phyloP scores from a whole-genome alignment of 2,113 vertebrate genomes.

The Gymnobelideus leadbeateri region DNA sequence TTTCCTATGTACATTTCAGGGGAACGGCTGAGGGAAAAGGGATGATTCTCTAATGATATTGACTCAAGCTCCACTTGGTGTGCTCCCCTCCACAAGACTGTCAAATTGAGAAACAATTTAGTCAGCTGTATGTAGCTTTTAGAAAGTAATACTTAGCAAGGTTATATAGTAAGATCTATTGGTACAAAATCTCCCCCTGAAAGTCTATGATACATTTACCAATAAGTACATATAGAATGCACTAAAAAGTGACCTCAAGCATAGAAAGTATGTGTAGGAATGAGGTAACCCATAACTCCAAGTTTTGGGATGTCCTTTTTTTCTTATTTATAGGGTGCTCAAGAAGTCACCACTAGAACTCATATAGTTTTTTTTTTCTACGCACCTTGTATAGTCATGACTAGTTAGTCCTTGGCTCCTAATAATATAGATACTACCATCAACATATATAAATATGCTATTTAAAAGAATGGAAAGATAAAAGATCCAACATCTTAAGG shows the following conservation, averaged over 20 bases:
- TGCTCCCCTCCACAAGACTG: neutral
- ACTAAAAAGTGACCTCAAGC: neutral
- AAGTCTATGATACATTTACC: neutral
- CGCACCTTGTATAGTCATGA: neutral
- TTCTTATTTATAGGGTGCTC: neutral
- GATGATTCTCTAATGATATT: neutral
- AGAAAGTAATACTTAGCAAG: neutral
- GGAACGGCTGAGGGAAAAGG: neutral
- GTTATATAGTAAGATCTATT: neutral
- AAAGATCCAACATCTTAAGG: neutral
- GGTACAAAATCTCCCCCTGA: neutral
- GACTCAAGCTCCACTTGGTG: neutral
- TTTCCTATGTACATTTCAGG: neutral
- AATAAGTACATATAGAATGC: neutral
- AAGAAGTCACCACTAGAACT: neutral
- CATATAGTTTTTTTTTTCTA: neutral
- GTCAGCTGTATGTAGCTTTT: neutral
- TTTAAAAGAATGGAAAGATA: neutral
- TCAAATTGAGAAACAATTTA: neutral
- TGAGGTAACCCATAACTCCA: too few species aligned
- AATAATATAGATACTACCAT: neutral
- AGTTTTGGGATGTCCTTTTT: too few species aligned
- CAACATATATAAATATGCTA: neutral
- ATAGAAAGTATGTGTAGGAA: neutral
- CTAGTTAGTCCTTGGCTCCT: neutral